Percentiles rank a stretch among this genome's conserved stretches.
Conservation (phyloP, 2,888 invertebrate species). For the Drosophila incognita region DNA sequence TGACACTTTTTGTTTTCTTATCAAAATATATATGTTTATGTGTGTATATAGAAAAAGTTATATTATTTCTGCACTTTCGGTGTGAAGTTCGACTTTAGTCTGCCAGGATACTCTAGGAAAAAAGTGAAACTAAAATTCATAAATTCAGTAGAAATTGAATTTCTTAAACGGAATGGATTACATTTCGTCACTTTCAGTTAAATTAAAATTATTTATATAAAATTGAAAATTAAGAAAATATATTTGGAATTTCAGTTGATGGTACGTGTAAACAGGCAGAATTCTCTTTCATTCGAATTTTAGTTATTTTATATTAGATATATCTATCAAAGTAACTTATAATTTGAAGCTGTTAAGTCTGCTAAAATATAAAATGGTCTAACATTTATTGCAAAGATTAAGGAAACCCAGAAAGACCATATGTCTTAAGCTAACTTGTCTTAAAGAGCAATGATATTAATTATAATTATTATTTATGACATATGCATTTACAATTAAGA, state of each 20-base stretch:
- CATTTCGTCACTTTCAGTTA: neutral
- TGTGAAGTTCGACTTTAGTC: neutral
- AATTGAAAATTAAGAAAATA: neutral
- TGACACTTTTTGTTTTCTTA: conserved; percentile 10
- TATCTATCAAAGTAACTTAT: neutral
- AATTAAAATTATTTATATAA: neutral
- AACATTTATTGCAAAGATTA: neutral
- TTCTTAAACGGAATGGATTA: neutral
- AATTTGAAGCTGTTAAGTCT: neutral
- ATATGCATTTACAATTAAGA: neutral
- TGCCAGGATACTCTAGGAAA: neutral
- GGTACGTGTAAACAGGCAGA: neutral
- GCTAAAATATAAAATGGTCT: no score
- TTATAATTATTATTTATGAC: neutral
- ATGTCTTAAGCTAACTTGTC: neutral
- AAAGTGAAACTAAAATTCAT: neutral
- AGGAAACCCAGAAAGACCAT: neutral
- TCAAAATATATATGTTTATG: neutral
- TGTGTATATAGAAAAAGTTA: neutral
- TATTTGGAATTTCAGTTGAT: neutral
- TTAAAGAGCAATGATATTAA: neutral
- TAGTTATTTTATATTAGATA: neutral
- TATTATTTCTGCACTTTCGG: neutral
- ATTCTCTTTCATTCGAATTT: neutral
- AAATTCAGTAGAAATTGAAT: neutral